A percentile compares a stretch with the other conserved stretches of the same genome.
These are phyloP conservation scores for Stenolophus ochropezus DNA, from an alignment of 2,888 invertebrate species.

Conservation along the genomic window DNA sequence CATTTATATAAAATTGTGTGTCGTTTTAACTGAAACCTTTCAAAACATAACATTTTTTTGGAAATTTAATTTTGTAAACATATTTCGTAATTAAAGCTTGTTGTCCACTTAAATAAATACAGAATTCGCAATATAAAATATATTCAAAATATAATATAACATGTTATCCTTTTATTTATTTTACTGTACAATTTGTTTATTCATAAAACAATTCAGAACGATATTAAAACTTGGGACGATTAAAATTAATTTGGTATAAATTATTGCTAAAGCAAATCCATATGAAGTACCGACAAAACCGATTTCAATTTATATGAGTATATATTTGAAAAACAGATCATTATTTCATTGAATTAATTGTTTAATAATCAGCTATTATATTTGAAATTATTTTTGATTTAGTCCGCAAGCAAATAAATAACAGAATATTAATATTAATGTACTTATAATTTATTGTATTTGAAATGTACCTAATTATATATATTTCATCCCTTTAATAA, in stretches of 20 bases:
- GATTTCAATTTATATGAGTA: no score
- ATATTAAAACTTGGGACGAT: not conserved
- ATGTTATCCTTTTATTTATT: not conserved
- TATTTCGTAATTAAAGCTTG: not conserved
- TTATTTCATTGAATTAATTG: conserved; percentile 10
- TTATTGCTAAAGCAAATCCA: no score
- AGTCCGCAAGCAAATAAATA: not conserved
- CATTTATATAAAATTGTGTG: no score
- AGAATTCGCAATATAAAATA: not conserved
- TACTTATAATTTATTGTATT: not conserved
- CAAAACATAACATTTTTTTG: not conserved
- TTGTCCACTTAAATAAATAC: not conserved
- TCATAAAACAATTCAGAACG: no score
- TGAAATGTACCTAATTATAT: no score
- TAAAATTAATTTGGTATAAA: not conserved
- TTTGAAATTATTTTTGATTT: not conserved
- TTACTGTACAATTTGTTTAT: not conserved
- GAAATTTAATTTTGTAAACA: not conserved
- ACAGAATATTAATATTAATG: not conserved
- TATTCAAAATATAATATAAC: not conserved
- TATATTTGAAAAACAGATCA: not conserved
- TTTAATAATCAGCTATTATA: not conserved
- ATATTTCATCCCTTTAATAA: no score
- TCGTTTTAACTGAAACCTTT: no score
- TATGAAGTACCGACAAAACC: no score